phyloP scores from a whole-genome alignment of 1,140 invertebrate species.

The Dendrolimus punctatus region DNA sequence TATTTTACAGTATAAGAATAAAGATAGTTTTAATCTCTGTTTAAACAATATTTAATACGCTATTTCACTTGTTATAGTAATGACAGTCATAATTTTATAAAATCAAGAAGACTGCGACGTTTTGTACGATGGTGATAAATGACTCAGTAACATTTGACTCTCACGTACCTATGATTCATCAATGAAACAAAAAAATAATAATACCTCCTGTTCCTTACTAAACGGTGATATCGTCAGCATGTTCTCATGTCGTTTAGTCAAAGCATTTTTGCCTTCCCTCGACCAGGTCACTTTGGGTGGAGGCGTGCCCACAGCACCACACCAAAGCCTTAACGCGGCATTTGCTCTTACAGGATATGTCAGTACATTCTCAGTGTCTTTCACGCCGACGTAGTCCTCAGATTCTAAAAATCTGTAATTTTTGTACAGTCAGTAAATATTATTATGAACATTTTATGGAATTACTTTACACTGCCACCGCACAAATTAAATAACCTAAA shows the following conservation, averaged over 20 bases:
- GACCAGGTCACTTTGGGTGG: constrained; percentile 74
- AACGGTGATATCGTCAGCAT: constrained; percentile 38
- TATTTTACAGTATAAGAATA: too few relatives aligned
- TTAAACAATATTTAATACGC: too few relatives aligned
- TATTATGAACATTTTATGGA: too few relatives aligned
- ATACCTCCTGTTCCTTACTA: constrained; percentile 47
- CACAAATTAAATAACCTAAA: too few relatives aligned
- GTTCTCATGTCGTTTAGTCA: constrained; percentile 26
- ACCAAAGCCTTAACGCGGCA: constrained; percentile 68
- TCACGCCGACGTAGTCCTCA: constrained; percentile 46
- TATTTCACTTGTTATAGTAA: too few relatives aligned
- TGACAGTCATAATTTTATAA: too few relatives aligned
- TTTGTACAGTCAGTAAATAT: too few relatives aligned
- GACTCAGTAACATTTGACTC: too few relatives aligned
- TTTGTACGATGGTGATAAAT: too few relatives aligned
- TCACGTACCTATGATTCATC: background rate
- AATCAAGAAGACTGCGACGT: too few relatives aligned
- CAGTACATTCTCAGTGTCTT: constrained; percentile 35
- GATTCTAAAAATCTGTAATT: constrained; percentile 47
- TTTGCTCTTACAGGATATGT: constrained; percentile 34
- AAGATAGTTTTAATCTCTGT: too few relatives aligned
- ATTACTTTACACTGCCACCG: too few relatives aligned
- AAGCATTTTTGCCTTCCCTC: constrained; percentile 48
- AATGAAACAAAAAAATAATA: constrained; percentile 11
- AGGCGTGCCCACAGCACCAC: constrained; percentile 76